These are phyloP conservation scores for Diarsia brunnea DNA, from an alignment of 2,888 invertebrate species.

Conservation along the genomic window DNA sequence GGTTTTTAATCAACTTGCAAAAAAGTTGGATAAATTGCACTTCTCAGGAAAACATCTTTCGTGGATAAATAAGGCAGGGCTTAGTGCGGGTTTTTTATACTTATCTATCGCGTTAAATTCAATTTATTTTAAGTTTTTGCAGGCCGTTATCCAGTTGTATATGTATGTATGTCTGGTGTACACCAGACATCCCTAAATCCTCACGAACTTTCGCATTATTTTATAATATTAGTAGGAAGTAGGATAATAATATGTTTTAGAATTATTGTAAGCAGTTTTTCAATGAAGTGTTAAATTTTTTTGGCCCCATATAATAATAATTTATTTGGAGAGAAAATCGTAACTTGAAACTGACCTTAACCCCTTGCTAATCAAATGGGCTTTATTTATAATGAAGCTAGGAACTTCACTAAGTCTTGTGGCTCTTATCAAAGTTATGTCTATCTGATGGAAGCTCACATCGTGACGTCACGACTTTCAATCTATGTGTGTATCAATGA, in stretches of 20 bases:
- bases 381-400: conserved; percentile 2
- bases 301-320: neutral
- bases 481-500: conserved; percentile 20
- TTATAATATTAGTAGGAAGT: too few relatives aligned
- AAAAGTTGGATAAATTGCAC: neutral
- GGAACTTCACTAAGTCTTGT: neutral
- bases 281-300: neutral
- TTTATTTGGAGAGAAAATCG: neutral
- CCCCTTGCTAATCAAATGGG: neutral
- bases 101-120: neutral
- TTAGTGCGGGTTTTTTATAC: neutral
- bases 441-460: conserved; percentile 29
- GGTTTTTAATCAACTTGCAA: neutral
- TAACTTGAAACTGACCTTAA: neutral
- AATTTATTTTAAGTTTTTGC: neutral
- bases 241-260: neutral
- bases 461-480: conserved; percentile 58
- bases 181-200: too few relatives aligned
- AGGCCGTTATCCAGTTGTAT: too few relatives aligned
- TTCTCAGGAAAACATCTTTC: neutral
- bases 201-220: too few relatives aligned
- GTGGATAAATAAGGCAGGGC: too few relatives aligned
- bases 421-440: conserved; percentile 9
- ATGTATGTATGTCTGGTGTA: too few relatives aligned
- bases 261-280: neutral